These are phyloP conservation scores for Drosophila subpulchrella DNA, from an alignment of 1,140 invertebrate genomes.

Conservation along the genomic window DNA sequence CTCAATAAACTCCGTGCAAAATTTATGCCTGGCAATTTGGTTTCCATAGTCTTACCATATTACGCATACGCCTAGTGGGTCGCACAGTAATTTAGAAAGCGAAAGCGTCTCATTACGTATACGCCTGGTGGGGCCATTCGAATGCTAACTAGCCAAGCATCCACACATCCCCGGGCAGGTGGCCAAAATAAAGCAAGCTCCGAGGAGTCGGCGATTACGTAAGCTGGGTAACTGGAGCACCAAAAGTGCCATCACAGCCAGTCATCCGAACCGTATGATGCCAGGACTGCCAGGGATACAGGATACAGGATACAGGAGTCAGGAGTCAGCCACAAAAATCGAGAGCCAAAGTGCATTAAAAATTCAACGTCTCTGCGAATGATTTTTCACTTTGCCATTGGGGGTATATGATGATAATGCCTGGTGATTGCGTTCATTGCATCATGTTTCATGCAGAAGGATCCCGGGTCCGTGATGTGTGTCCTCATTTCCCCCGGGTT, in stretches of 20 bases:
- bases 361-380: slow-evolving; percentile 64
- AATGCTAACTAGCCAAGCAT: slow-evolving; percentile 33
- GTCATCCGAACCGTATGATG: background rate
- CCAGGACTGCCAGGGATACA: background rate
- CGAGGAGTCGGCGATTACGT: slow-evolving; percentile 18
- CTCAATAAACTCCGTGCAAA: background rate
- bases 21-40: slow-evolving; percentile 11
- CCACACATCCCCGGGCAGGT: background rate
- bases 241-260: slow-evolving; percentile 4
- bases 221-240: slow-evolving; percentile 6
- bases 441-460: slow-evolving; percentile 59
- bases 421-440: slow-evolving; percentile 64
- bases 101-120: slow-evolving; percentile 26
- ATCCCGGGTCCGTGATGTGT: slow-evolving; percentile 24
- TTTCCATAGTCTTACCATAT: background rate
- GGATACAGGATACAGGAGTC: background rate
- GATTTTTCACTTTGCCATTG: slow-evolving; percentile 51
- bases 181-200: slow-evolving; percentile 10
- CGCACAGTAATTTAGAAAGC: background rate
- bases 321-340: slow-evolving; percentile 19
- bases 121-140: slow-evolving; percentile 35
- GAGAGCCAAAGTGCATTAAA: slow-evolving; percentile 68
- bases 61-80: background rate
- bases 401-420: slow-evolving; percentile 42
- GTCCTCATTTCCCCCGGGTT: slow-evolving; percentile 54